Base-by-base conservation (phyloP, 2,113 vertebrate species). In the Laterallus jamaicensis region DNA sequence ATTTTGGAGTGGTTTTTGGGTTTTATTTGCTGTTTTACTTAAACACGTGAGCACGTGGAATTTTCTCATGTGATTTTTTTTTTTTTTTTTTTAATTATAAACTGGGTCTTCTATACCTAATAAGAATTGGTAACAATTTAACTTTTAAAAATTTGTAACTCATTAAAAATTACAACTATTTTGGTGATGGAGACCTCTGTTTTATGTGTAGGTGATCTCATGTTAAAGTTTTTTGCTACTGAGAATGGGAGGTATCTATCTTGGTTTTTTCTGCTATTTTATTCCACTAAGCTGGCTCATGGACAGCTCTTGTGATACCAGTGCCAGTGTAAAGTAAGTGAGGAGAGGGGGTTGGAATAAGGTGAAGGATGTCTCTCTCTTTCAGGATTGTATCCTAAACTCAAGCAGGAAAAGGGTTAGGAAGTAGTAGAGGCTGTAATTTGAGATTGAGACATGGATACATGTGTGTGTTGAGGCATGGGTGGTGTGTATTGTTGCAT, bases 41-140 rank as follows among this genome's bases (percentile, higher is more conserved):
- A 37, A 85, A 42, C 2, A 10, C 4, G 9, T 1, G 1, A 32
- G 15, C 13, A 56, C 1, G 1, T 55, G 17, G 19, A 32, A 12
- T 82, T 63, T 76, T 69, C 31, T 63, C 49, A 49, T 49, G 11
- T 67, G 63, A 24, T n/a, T 52, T 56, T 55, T 56, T 39, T n/a
- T 44, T 55, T 55, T 35, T 35, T 35, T 35, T 35, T 35, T 35
- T 35, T 35, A 35, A 21, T 3, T 79, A 12, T 86, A 31, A 62
- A 78, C 8, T 20, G 37, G 6, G 15, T 77, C 1, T 15, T 76
- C 6, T 39, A 2, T 52, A 52, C 9, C 5, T 3, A 55, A 0
- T 35, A 60, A 55, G 25, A 60, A 14, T 56, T 74, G 24, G 21
- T 69, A 70, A 60, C 12, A 79, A 7, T 75, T 82, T 66, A 49